Base-by-base conservation (phyloP, 2,797 vertebrate genomes). In the Somateria mollissima region DNA sequence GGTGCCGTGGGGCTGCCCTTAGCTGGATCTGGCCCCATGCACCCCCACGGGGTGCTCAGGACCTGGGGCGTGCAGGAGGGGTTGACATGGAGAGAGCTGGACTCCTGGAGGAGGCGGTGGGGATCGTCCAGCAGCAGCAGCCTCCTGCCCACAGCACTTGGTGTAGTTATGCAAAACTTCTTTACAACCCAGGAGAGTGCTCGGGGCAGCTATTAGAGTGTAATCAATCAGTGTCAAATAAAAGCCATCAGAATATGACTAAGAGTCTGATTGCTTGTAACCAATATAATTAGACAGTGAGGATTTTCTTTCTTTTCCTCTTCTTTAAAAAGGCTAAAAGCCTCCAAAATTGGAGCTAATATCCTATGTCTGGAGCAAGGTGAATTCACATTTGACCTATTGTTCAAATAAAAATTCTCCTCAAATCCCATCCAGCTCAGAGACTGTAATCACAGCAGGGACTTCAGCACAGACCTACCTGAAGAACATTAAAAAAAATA, bases 211-310 rank as follows among this genome's bases (percentile, higher is more conserved):
- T 47, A 82, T 95, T 96, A 94, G 91, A 18, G 24, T 25, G 87
- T 79, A 79, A 94, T 97, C 82, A 93, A 92, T 97, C 94, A 95
- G 69, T 74, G 76, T 49, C 88, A 87, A 95, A 88, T 93, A 36
- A 49, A 82, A 89, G 90, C 79, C 61, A 4, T 81, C 30, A 2
- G 92, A 94, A 90, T 71, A 57, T 79, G 89, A 83, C 79, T 77
- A 75, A 49, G 57, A 39, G 86, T 72, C 94, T 62, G 88, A 91
- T 87, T 92, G 93, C 83, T 89, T 88, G 10, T 69, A 89, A 94
- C 93, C n/a, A 28, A 32, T 8, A 3, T 76, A 80, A 95, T 97
- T 96, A 89, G 83, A 65, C 5, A 6, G 86, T 4, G 56, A 95
- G 74, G 61, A 81, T 87, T 92, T 82, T 82, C 61, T 77, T 84